Evolutionary conservation across 1,140 invertebrate genomes (phyloP), one percentile per base, ranked within the genome.

Genomic region (Galleria mellonella): DNA sequence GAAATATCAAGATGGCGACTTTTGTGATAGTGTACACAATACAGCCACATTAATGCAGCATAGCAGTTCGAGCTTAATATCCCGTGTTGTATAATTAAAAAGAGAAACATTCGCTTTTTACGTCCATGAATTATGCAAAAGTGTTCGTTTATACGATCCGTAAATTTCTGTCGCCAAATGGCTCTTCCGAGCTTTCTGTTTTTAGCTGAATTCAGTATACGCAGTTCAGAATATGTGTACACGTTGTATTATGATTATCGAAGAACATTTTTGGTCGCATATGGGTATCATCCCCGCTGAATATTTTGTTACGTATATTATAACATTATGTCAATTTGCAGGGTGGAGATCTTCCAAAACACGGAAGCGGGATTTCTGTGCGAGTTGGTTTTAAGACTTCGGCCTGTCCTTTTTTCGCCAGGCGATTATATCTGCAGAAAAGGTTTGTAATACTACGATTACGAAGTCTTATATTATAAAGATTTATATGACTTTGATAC

Each of bases 331-430:
- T 6, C 17, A 2, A 23, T 23, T 51, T 61, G 12, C 47, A 87
- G 97, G 73, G 97, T 99, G 60, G 97, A 99, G 87, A 99, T 99
- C 71, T 99, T 99, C 88, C 98, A 99, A 89, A 98, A 98, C 82
- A 99, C 98, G 2, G 98, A 99, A 87, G 97, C 97, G 28, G 97
- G 98, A 17, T 99, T 99, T 89, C 90, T 99, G 13, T 98, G 97
- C 87, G 97, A 99, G 87, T 89, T 99, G 48, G 98, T 99, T 43
- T 89, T 99, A 31, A 90, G 96, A 73, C 89, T 99, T 46, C 89
- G 96, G 63, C 97, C 97, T 28, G 97, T 99, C 11, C 91, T 99
- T 41, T 99, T 99, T 87, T 98, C 97, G 67, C 98, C 97, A 28
- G 97, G 97, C 45, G 97, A 99, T 89, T 99, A 97, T 87, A 98